Percentiles rank a stretch among this genome's conserved stretches.
phyloP scores from a whole-genome alignment of 2,888 invertebrate species.

The Stomorhina lunata region DNA sequence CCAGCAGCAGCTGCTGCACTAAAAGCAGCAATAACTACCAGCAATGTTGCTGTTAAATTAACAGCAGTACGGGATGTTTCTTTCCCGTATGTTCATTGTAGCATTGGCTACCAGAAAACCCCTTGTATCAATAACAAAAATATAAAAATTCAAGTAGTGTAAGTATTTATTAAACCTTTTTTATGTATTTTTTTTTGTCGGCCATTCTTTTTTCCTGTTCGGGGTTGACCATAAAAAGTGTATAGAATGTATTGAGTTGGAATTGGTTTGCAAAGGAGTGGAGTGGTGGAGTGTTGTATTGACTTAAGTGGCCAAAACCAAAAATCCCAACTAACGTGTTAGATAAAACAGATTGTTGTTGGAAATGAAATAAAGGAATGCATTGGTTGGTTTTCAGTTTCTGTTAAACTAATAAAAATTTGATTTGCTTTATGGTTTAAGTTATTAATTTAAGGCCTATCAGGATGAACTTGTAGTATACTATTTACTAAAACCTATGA shows the following conservation, averaged over 20 bases:
- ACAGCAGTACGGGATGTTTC: no score
- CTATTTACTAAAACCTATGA: no score
- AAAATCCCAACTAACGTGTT: not conserved
- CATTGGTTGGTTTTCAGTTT: no score
- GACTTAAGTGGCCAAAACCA: not conserved
- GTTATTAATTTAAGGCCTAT: no score
- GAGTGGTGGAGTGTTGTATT: no score
- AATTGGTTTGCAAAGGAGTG: no score
- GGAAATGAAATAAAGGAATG: no score
- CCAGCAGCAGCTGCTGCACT: not conserved
- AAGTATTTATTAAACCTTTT: conserved; percentile 22
- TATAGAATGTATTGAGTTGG: conserved; percentile 1
- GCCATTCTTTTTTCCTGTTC: not conserved
- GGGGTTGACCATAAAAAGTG: not conserved
- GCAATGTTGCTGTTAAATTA: not conserved
- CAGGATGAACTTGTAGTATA: no score
- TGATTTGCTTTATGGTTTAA: no score
- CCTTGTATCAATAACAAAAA: conserved; percentile 30
- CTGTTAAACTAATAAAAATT: no score
- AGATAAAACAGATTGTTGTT: conserved; percentile 9
- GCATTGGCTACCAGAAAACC: conserved; percentile 6
- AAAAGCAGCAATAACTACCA: not conserved
- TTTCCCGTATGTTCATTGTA: not conserved
- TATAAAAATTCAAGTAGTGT: not conserved
- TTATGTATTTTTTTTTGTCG: not conserved